Conservation (phyloP, 2,888 invertebrate genomes). For the Pseudanteris insignis region DNA sequence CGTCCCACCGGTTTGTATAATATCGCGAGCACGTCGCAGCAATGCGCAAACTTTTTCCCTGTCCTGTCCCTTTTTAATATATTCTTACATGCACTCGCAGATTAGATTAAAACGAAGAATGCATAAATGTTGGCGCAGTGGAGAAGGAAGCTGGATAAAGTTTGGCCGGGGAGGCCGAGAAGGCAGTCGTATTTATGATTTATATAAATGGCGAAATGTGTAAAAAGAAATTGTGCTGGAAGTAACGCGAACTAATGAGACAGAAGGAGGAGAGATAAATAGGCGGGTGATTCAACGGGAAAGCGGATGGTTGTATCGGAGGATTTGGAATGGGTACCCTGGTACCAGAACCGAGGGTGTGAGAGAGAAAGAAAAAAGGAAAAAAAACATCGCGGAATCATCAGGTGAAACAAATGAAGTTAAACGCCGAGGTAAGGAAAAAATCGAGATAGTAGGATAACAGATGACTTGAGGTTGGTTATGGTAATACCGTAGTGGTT, state of each 20-base stretch:
- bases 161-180: slow-evolving; percentile 40
- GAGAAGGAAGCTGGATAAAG: slow-evolving; percentile 39
- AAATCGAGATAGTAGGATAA: slow-evolving; percentile 50
- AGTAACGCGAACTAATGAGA: slow-evolving; percentile 38
- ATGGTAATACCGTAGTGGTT: slow-evolving; percentile 51
- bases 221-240: slow-evolving; percentile 41
- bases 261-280: slow-evolving; percentile 34
- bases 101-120: slow-evolving; percentile 65
- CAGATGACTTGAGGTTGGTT: slow-evolving; percentile 53
- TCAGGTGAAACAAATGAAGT: slow-evolving; percentile 47
- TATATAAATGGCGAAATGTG: slow-evolving; percentile 55
- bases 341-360: no score
- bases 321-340: no score
- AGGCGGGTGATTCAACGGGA: slow-evolving; percentile 12
- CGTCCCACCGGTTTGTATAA: slow-evolving; percentile 52
- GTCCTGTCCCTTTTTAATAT: slow-evolving; percentile 55
- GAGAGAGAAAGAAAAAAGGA: no score
- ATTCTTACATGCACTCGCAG: slow-evolving; percentile 64
- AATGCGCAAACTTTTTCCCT: slow-evolving; percentile 57
- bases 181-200: slow-evolving; percentile 62
- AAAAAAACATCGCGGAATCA: slow-evolving; percentile 35
- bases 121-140: slow-evolving; percentile 54
- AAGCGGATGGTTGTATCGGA: no score
- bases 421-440: slow-evolving; percentile 36
- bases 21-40: slow-evolving; percentile 56